These are phyloP conservation scores for Polypterus bichir DNA, from an alignment of 2,113 vertebrate genomes.

Conservation along the genomic window DNA sequence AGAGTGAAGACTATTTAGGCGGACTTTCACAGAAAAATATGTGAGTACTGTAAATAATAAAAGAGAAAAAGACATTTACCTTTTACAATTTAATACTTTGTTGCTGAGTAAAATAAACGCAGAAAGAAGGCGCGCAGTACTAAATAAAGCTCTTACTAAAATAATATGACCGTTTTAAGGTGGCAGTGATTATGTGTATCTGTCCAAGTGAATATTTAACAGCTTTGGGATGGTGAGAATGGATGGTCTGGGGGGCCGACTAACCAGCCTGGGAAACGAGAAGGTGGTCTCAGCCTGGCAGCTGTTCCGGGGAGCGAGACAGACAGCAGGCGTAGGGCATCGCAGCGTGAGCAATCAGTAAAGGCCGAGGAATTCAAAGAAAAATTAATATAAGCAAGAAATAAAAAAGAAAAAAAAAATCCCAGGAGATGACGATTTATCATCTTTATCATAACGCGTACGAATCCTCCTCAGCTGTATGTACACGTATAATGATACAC, in stretches of 20 bases:
- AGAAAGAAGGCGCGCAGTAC: neutral
- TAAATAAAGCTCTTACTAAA: neutral
- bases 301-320: conserved; percentile 54
- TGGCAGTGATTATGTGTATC: conserved; percentile 1
- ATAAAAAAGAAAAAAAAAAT: conserved; percentile 10
- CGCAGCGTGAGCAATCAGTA: conserved; percentile 50
- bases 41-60: conserved; percentile 8
- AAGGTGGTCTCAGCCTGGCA: conserved; percentile 50
- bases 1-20: neutral
- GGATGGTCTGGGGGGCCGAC: conserved; percentile 31
- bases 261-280: conserved; percentile 35
- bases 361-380: conserved; percentile 18
- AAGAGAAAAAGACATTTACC: neutral
- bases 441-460: conserved; percentile 3
- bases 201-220: conserved; percentile 34
- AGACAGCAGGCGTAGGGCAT: conserved; percentile 54
- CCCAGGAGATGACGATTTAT: conserved; percentile 18
- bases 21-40: neutral
- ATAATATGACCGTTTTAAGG: neutral
- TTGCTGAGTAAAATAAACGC: neutral
- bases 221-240: conserved; percentile 36
- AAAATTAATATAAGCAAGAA: conserved; percentile 27
- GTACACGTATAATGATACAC: too few species aligned
- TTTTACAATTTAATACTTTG: neutral
- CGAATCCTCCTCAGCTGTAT: neutral